phyloP scores from a whole-genome alignment of 2,797 vertebrate species.

The Lophotriccus pileatus region DNA sequence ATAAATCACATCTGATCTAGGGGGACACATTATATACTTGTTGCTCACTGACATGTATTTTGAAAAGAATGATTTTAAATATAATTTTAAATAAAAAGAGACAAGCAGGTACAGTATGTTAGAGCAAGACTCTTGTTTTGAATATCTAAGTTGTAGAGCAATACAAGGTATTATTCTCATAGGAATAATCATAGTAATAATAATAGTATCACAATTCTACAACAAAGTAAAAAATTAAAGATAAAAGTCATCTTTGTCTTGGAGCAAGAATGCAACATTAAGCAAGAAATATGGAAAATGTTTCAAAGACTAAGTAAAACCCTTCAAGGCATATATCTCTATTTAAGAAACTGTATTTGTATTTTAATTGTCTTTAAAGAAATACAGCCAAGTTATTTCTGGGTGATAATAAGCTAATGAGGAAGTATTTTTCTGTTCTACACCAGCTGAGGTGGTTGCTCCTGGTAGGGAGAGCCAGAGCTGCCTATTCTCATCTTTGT shows the following conservation, averaged over 20 bases:
- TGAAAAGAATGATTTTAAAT: background rate
- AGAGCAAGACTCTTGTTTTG: background rate
- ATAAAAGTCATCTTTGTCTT: background rate
- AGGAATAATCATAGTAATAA: background rate
- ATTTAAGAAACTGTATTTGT: background rate
- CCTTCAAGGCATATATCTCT: background rate
- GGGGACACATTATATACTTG: background rate
- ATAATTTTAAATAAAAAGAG: background rate
- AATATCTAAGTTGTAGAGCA: background rate
- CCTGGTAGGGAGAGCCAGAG: background rate
- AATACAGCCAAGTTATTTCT: background rate
- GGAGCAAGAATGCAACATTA: background rate
- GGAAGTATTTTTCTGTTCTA: background rate
- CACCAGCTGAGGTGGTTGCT: background rate
- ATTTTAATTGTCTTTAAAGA: background rate
- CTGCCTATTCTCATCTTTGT: background rate
- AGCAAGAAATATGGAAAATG: background rate
- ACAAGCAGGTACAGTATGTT: background rate
- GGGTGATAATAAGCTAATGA: background rate
- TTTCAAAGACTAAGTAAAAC: background rate
- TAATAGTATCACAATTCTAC: background rate
- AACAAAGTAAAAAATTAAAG: background rate
- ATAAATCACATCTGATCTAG: background rate
- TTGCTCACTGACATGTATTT: background rate
- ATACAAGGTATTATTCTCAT: background rate